phyloP scores from a whole-genome alignment of 2,113 vertebrate genomes.

The Fregetta grallaria region DNA sequence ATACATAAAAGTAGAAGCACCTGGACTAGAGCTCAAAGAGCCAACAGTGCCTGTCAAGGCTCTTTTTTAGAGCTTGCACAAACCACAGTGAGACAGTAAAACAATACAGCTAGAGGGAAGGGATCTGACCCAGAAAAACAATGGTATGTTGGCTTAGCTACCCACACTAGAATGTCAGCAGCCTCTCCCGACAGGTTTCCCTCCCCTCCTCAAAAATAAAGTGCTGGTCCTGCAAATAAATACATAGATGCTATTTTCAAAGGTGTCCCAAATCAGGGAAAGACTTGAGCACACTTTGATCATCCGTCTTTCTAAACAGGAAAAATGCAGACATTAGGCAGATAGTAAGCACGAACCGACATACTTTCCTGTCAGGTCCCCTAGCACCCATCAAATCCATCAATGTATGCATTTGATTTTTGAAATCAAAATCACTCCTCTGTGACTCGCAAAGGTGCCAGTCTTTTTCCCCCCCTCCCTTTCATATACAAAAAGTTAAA shows the following conservation, averaged over 20 bases:
- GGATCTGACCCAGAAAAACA: conserved; percentile 56
- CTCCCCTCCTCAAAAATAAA: not conserved
- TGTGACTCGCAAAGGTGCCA: not conserved
- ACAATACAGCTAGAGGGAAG: conserved; percentile 36
- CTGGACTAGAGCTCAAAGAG: conserved; percentile 8
- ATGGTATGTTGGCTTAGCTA: conserved; percentile 7
- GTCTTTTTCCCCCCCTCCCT: not conserved
- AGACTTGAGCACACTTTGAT: not conserved
- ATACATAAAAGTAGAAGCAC: conserved; percentile 26
- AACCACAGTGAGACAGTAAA: conserved; percentile 32
- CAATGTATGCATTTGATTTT: not conserved
- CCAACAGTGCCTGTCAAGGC: not conserved
- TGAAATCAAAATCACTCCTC: not conserved
- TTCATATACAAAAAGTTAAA: not conserved
- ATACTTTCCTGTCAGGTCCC: not conserved
- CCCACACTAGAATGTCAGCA: not conserved
- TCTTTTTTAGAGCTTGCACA: conserved; percentile 5
- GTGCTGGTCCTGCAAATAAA: not conserved
- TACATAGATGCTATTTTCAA: not conserved
- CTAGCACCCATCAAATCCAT: not conserved
- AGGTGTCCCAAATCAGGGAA: not conserved
- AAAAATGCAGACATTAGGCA: not conserved
- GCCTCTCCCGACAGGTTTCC: not conserved
- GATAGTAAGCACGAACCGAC: not conserved
- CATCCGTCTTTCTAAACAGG: not conserved